A percentile compares a stretch with the other conserved stretches of the same genome.
Evolutionary conservation across 1,140 invertebrate genomes (phyloP).

Genomic region (Ridgeia piscesae): DNA sequence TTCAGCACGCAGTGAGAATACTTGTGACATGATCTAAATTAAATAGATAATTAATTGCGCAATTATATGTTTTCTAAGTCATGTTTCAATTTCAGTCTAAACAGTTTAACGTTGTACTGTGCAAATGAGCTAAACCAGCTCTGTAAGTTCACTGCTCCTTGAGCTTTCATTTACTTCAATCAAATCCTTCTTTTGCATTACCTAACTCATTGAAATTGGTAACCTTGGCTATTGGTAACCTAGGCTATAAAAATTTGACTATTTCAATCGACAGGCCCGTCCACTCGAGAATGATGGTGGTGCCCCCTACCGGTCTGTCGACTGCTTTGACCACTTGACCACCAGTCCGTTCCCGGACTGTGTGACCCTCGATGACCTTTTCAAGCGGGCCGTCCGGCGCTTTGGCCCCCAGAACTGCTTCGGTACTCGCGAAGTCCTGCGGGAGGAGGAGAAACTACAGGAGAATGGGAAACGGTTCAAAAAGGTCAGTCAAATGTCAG

Average conservation of each 20-base stretch:
- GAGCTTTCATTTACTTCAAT: no score
- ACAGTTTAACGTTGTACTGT: no score
- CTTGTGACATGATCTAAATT: no score
- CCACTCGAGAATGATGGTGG: slow-evolving; percentile 5
- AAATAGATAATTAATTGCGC: no score
- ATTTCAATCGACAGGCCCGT: background rate
- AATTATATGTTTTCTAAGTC: no score
- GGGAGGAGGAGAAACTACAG: slow-evolving; percentile 91
- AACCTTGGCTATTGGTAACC: no score
- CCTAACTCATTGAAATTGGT: no score
- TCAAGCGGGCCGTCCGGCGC: slow-evolving; percentile 68
- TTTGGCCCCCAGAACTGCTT: slow-evolving; percentile 77
- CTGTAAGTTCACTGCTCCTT: no score
- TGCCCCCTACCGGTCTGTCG: slow-evolving; percentile 47
- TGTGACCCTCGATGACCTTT: slow-evolving; percentile 84
- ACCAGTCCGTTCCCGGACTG: slow-evolving; percentile 67
- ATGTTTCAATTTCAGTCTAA: no score
- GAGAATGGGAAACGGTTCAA: slow-evolving; percentile 93
- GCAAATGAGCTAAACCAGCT: no score
- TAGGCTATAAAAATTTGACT: no score
- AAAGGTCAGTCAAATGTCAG: slow-evolving; percentile 64
- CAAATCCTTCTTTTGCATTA: no score
- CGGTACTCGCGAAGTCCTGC: slow-evolving; percentile 86
- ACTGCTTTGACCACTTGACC: slow-evolving; percentile 36
- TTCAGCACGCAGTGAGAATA: background rate